Percentiles rank a stretch among this genome's conserved stretches.
phyloP scores from a whole-genome alignment of 2,888 invertebrate species.

The Scrobipalpa atriplicella region DNA sequence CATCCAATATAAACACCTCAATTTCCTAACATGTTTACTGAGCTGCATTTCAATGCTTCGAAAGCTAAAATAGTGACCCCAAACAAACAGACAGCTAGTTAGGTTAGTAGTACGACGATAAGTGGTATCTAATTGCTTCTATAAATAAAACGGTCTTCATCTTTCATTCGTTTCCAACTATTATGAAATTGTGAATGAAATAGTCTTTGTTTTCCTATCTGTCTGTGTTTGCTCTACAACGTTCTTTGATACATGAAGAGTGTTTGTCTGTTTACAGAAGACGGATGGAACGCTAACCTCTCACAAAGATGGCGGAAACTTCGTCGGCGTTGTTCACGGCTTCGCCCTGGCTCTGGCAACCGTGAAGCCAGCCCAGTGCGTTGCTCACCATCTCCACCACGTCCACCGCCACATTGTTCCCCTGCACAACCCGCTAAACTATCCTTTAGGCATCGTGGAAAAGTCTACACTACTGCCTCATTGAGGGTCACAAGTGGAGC shows the following conservation, averaged over 20 bases:
- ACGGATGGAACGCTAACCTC: constrained; percentile 88
- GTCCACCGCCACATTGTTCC: constrained; percentile 76
- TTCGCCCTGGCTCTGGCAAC: constrained; percentile 84
- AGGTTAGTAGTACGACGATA: constrained; percentile 21
- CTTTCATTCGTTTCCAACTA: constrained; percentile 6
- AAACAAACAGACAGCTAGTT: constrained; percentile 13
- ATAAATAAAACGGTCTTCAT: not conserved
- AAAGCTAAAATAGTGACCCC: constrained; percentile 17
- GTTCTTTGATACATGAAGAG: not conserved
- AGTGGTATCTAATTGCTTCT: constrained; percentile 6
- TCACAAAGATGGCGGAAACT: constrained; percentile 89
- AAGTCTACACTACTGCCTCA: constrained; percentile 78
- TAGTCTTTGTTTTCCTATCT: not conserved
- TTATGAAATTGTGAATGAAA: not conserved
- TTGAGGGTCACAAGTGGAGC: constrained; percentile 82
- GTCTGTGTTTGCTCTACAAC: constrained; percentile 1
- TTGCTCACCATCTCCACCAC: constrained; percentile 81
- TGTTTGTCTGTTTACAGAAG: constrained; percentile 80
- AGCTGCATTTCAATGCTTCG: constrained; percentile 6
- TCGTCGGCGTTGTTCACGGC: constrained; percentile 86
- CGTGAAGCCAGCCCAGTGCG: constrained; percentile 81
- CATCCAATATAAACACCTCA: constrained; percentile 4
- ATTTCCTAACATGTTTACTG: constrained; percentile 26
- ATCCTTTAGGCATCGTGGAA: constrained; percentile 76
- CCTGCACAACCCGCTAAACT: constrained; percentile 75